Conservation (phyloP, 1,140 invertebrate genomes). For the Neotoxoptera formosana region DNA sequence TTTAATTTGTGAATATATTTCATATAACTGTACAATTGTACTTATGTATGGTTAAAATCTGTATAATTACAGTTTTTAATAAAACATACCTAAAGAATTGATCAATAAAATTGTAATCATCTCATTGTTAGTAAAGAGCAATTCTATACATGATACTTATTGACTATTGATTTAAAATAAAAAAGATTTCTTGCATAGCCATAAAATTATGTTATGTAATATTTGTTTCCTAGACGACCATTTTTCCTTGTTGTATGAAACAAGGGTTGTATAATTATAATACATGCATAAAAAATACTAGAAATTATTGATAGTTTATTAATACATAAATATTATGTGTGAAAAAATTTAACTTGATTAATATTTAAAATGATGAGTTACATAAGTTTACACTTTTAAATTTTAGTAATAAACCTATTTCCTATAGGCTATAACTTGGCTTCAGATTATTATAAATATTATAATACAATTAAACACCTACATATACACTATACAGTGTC, state of each 20-base stretch:
- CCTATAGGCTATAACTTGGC: neutral
- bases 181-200: neutral
- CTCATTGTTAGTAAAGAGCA: neutral
- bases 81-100: conserved; percentile 13
- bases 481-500: too few species aligned
- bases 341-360: neutral
- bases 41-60: neutral
- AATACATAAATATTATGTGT: neutral
- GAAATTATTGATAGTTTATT: neutral
- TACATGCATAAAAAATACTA: neutral
- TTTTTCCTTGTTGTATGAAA: neutral
- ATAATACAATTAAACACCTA: neutral
- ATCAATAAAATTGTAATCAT: neutral
- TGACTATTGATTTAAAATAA: neutral
- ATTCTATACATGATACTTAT: neutral
- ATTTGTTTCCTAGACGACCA: neutral
- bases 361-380: neutral
- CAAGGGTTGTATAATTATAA: neutral
- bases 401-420: neutral
- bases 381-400: neutral
- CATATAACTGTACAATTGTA: neutral
- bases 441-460: neutral
- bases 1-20: neutral
- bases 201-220: neutral
- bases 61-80: neutral